Evolutionary conservation across 2,113 vertebrate genomes (phyloP).

Genomic region (Laticauda laticaudata): DNA sequence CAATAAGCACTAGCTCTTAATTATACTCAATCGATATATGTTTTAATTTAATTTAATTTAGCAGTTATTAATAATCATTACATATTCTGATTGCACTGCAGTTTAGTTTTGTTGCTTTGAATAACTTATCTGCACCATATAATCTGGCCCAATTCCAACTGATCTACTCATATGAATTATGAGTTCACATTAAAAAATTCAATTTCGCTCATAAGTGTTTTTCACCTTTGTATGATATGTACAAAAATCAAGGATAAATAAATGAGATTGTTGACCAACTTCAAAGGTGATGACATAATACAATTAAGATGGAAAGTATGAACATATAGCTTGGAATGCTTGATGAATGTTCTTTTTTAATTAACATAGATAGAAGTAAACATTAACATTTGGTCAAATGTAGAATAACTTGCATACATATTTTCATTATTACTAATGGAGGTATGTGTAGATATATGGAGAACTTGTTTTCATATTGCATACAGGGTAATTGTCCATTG

Average conservation of each 20-base stretch:
- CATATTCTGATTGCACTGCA: slow-evolving; percentile 49
- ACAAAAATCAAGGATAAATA: slow-evolving; percentile 45
- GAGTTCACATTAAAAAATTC: slow-evolving; percentile 63
- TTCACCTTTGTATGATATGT: slow-evolving; percentile 39
- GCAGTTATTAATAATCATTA: slow-evolving; percentile 39
- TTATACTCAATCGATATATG: slow-evolving; percentile 47
- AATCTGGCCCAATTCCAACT: slow-evolving; percentile 64
- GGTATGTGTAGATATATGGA: slow-evolving; percentile 79
- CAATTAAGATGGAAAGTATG: slow-evolving; percentile 51
- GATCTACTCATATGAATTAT: slow-evolving; percentile 57
- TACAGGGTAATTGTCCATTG: slow-evolving; percentile 78
- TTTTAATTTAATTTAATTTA: slow-evolving; percentile 52
- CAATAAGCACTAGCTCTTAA: slow-evolving; percentile 8
- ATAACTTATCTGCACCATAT: slow-evolving; percentile 66
- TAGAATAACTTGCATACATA: slow-evolving; percentile 73
- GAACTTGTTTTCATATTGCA: slow-evolving; percentile 78
- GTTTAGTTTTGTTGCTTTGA: slow-evolving; percentile 49
- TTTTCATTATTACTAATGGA: slow-evolving; percentile 77
- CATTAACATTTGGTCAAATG: slow-evolving; percentile 78
- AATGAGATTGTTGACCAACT: slow-evolving; percentile 58
- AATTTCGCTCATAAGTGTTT: slow-evolving; percentile 56
- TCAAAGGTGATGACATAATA: slow-evolving; percentile 49
- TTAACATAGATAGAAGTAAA: slow-evolving; percentile 73
- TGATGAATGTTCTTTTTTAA: slow-evolving; percentile 67
- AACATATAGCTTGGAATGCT: slow-evolving; percentile 70